Evolutionary conservation across 2,113 vertebrate species (phyloP), one percentile per base, ranked within the genome.

Genomic region (Pampusana beccarii): DNA sequence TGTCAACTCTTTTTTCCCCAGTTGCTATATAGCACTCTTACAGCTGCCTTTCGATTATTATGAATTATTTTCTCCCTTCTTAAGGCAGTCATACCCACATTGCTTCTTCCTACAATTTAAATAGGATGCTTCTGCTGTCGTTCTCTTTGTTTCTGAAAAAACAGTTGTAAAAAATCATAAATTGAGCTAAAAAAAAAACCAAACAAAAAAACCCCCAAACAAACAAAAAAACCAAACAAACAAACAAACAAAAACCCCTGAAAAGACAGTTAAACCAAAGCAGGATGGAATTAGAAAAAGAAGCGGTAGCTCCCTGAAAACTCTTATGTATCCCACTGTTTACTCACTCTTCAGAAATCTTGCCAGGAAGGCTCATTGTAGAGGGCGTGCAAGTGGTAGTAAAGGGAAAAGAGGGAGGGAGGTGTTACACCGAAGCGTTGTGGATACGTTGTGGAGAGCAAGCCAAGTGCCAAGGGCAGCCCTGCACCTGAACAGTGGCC

Each of bases 381-480:
- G 86, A 93, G 58, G 34, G 33, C 2, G 2, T 56, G 62, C 57
- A 81, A 84, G 42, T 40, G 77, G 33, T 84, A 64, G 51, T 42
- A 84, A 78, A 67, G 56, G 65, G 34, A 87, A 46, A 73, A 51
- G 28, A 70, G 44, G 48, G 73, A 79, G 57, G 53, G 56, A 54
- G 75, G 25, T 38, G 60, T 78, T 84, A 67, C 48, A 3, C n/a
- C 1, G 2, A 51, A 77, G 46, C 46, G 92, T n/a, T n/a, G 65
- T 4, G 7, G 89, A 89, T 94, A 20, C 0, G 0, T 13, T 0
- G 8, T 53, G 77, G 65, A 79, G 87, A 72, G 46, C 53, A 36
- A 95, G 94, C 80, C 93, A 96, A 92, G 84, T 42, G 93, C 91
- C 89, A 91, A 72, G 89, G 93, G 84, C 90, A 85, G 91, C 66